phyloP scores from a whole-genome alignment of 1,140 invertebrate species.

The Euwallacea similis region DNA sequence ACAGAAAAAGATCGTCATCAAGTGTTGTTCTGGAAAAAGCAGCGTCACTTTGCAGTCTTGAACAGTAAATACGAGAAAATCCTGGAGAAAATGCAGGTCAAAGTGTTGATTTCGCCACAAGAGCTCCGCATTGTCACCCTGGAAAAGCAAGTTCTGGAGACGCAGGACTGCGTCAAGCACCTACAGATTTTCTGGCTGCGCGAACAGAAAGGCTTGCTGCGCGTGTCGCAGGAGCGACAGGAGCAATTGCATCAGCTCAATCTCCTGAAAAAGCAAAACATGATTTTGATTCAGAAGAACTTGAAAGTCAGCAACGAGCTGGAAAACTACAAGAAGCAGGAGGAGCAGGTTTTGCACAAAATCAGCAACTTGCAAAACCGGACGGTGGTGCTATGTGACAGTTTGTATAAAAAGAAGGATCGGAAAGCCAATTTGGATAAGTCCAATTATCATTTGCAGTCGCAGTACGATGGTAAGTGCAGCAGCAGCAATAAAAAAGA shows the following conservation, averaged over 20 bases:
- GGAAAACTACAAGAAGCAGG: conserved; percentile 60
- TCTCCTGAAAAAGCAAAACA: conserved; percentile 70
- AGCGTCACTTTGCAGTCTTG: conserved; percentile 58
- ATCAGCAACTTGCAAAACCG: conserved; percentile 63
- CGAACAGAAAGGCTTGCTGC: conserved; percentile 69
- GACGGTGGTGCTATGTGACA: conserved; percentile 62
- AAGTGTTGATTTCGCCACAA: conserved; percentile 49
- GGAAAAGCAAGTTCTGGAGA: conserved; percentile 64
- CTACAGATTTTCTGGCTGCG: conserved; percentile 74
- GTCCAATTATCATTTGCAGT: conserved; percentile 60
- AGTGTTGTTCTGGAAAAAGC: conserved; percentile 55
- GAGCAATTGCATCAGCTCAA: conserved; percentile 66
- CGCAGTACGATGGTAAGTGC: conserved; percentile 57
- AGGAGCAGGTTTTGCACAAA: conserved; percentile 59
- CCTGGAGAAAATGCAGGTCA: conserved; percentile 50
- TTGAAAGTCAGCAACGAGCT: conserved; percentile 67
- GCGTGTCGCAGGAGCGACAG: conserved; percentile 66
- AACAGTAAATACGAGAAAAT: conserved; percentile 62
- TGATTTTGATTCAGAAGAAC: conserved; percentile 75
- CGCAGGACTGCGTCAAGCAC: conserved; percentile 61
- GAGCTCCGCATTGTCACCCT: conserved; percentile 62
- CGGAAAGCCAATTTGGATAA: conserved; percentile 63
- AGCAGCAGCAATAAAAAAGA: conserved; percentile 19
- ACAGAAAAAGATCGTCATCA: conserved; percentile 56
- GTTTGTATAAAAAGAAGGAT: conserved; percentile 62